Evolutionary conservation across 2,888 invertebrate species (phyloP).

Genomic region (Brenthis daphne): DNA sequence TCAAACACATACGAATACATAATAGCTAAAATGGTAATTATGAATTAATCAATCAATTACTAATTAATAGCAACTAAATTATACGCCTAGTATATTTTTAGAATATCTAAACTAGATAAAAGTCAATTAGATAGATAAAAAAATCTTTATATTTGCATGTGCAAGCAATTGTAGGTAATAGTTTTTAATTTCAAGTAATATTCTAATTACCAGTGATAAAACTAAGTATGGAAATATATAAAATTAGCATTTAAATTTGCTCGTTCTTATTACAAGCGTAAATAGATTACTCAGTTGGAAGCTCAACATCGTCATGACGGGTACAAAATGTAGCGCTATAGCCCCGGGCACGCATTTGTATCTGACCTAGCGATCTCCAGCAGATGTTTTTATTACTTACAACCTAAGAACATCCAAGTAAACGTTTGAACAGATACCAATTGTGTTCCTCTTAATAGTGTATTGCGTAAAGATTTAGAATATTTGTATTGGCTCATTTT

Average conservation of each 20-base stretch:
- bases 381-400: constrained; percentile 56
- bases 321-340: constrained; percentile 26
- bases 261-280: neutral
- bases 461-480: constrained; percentile 55
- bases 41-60: too few relatives aligned
- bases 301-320: constrained; percentile 24
- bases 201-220: too few relatives aligned
- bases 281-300: constrained; percentile 16
- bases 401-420: constrained; percentile 57
- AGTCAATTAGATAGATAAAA: too few relatives aligned
- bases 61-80: too few relatives aligned
- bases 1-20: too few relatives aligned
- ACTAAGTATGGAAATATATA: neutral
- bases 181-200: too few relatives aligned
- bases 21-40: too few relatives aligned
- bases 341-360: constrained; percentile 27
- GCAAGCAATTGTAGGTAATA: neutral
- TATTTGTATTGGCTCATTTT: constrained; percentile 4
- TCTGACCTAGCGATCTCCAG: constrained; percentile 52
- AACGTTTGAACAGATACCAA: constrained; percentile 56
- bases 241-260: neutral
- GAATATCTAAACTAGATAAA: too few relatives aligned
- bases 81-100: too few relatives aligned
- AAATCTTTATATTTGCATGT: neutral
- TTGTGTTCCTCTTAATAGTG: constrained; percentile 65